Conservation (phyloP, 2,888 invertebrate genomes). For the Linnaemya tessellans region DNA sequence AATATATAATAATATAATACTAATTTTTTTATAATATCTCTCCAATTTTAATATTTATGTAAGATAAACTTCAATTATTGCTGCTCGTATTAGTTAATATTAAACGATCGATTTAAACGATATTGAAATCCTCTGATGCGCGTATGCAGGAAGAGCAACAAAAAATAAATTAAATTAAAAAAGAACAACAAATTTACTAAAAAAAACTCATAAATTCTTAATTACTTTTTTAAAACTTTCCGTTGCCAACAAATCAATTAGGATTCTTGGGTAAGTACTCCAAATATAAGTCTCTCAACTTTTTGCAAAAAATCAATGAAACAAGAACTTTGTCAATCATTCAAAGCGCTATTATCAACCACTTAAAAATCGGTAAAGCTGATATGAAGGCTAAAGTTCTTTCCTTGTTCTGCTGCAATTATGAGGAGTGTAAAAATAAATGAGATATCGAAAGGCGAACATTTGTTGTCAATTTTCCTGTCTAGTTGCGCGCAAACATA, state of each 20-base stretch:
- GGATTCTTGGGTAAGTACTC: constrained; percentile 52
- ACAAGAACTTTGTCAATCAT: too few species aligned
- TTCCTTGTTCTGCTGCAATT: too few species aligned
- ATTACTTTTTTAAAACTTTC: constrained; percentile 31
- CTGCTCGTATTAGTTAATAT: constrained; percentile 68
- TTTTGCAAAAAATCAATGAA: not conserved
- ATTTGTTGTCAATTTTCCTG: too few species aligned
- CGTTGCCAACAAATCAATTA: not conserved
- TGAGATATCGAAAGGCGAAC: too few species aligned
- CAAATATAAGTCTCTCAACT: not conserved
- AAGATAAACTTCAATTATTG: constrained; percentile 63
- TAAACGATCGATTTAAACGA: constrained; percentile 38
- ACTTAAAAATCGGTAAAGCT: too few species aligned
- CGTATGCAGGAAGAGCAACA: constrained; percentile 54
- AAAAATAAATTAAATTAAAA: constrained; percentile 54
- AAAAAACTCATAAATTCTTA: constrained; percentile 15
- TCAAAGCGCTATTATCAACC: not conserved
- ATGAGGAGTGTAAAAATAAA: too few species aligned
- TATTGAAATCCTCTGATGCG: constrained; percentile 57
- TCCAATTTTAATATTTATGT: constrained; percentile 46
- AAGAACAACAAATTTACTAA: constrained; percentile 35
- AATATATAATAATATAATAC: constrained; percentile 52
- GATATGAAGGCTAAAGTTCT: too few species aligned
- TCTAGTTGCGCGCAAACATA: too few species aligned
- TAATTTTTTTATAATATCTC: constrained; percentile 60